Evolutionary conservation across 2,797 vertebrate genomes (phyloP).

Genomic region (Sebastolobus altivelis): DNA sequence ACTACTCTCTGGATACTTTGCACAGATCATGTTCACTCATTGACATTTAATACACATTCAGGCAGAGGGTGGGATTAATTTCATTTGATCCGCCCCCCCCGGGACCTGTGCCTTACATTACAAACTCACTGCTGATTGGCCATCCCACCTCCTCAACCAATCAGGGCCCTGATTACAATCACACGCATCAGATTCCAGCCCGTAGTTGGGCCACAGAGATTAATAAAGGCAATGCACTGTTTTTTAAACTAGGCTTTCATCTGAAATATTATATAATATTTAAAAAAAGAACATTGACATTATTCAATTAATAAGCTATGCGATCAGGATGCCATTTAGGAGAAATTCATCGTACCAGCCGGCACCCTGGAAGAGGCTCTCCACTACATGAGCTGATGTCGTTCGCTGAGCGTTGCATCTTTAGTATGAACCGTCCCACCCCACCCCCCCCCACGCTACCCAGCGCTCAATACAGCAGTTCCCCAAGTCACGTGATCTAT

Average conservation of each 20-base stretch:
- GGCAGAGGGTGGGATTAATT: slow-evolving; percentile 38
- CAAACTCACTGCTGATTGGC: slow-evolving; percentile 67
- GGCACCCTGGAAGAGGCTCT: slow-evolving; percentile 73
- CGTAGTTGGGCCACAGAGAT: slow-evolving; percentile 68
- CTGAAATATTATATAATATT: slow-evolving; percentile 78
- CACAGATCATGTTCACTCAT: slow-evolving; percentile 78
- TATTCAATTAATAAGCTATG: slow-evolving; percentile 68
- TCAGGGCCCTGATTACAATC: slow-evolving; percentile 73
- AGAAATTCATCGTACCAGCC: slow-evolving; percentile 77
- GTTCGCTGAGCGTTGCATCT: slow-evolving; percentile 76
- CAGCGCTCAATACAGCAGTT: slow-evolving; percentile 74
- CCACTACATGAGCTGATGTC: slow-evolving; percentile 71
- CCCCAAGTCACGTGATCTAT: slow-evolving; percentile 71
- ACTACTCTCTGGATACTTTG: slow-evolving; percentile 81
- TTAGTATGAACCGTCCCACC: slow-evolving; percentile 69
- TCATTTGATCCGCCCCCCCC: slow-evolving; percentile 36
- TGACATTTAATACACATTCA: slow-evolving; percentile 76
- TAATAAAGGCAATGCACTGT: slow-evolving; percentile 85
- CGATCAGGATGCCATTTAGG: slow-evolving; percentile 48
- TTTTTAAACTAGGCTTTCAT: slow-evolving; percentile 79
- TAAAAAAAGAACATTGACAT: slow-evolving; percentile 77
- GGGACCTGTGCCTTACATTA: slow-evolving; percentile 52
- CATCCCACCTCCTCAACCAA: slow-evolving; percentile 59
- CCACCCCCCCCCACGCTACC: slow-evolving; percentile 76
- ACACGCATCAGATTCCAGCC: slow-evolving; percentile 63